phyloP scores from a whole-genome alignment of 2,113 vertebrate species.

The Ammodramus savannarum region DNA sequence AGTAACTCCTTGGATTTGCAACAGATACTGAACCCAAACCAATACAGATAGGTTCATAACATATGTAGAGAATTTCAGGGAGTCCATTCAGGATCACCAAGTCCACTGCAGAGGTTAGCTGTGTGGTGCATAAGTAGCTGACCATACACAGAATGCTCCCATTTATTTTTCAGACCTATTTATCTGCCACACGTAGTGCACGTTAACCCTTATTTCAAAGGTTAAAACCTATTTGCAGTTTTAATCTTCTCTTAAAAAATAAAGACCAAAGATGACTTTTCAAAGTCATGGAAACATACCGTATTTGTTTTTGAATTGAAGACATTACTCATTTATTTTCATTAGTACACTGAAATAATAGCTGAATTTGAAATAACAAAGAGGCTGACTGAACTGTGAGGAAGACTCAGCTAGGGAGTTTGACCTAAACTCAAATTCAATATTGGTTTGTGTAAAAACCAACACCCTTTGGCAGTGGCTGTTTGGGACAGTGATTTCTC shows the following conservation, averaged over 20 bases:
- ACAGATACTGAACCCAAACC: not conserved
- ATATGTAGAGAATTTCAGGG: not conserved
- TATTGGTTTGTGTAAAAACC: not conserved
- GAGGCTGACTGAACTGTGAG: not conserved
- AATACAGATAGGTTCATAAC: not conserved
- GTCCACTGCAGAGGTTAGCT: not conserved
- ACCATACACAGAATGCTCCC: not conserved
- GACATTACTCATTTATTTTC: conserved; percentile 1
- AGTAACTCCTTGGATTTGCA: not conserved
- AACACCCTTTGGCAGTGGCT: not conserved
- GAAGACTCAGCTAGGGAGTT: not conserved
- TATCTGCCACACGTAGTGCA: not conserved
- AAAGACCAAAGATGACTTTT: not conserved
- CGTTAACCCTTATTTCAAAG: not conserved
- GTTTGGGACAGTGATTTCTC: not conserved
- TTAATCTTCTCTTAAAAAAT: not conserved
- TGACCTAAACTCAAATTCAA: not conserved
- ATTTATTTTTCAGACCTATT: not conserved
- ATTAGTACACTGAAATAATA: not conserved
- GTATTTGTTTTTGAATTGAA: not conserved
- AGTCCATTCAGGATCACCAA: not conserved
- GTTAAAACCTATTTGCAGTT: not conserved
- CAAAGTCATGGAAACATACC: not conserved
- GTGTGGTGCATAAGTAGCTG: not conserved
- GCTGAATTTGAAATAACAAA: not conserved